phyloP scores from a whole-genome alignment of 2,888 invertebrate species.

The Phania funesta region DNA sequence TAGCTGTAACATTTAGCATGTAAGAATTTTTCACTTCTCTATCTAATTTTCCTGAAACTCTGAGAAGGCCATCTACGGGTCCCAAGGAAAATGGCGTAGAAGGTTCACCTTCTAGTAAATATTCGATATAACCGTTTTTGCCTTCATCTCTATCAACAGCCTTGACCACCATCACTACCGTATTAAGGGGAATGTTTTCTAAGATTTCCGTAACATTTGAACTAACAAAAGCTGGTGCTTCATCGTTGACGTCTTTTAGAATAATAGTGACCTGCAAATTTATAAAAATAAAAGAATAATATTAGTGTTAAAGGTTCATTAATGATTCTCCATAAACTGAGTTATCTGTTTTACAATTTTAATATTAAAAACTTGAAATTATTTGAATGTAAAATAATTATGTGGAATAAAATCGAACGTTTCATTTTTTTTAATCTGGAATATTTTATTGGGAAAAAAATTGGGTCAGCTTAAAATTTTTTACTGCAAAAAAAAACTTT shows the following conservation, averaged over 20 bases:
- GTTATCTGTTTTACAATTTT: too few species aligned
- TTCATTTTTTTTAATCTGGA: too few species aligned
- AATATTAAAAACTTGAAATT: too few species aligned
- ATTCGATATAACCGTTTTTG: constrained; percentile 94
- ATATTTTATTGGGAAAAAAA: too few species aligned
- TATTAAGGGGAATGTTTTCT: constrained; percentile 92
- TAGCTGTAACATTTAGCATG: constrained; percentile 88
- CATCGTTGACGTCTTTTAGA: constrained; percentile 95
- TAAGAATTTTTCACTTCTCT: constrained; percentile 90
- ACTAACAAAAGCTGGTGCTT: constrained; percentile 92
- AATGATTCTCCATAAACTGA: too few species aligned
- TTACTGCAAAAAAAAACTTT: too few species aligned
- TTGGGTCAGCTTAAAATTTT: too few species aligned
- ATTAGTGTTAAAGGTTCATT: neutral
- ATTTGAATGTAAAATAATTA: too few species aligned
- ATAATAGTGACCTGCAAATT: constrained; percentile 90
- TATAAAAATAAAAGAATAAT: neutral
- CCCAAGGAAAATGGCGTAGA: constrained; percentile 89
- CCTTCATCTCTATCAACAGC: constrained; percentile 95
- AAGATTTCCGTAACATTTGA: constrained; percentile 88
- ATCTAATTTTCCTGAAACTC: constrained; percentile 92
- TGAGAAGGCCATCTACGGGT: constrained; percentile 91
- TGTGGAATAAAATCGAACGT: too few species aligned
- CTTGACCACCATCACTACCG: constrained; percentile 93
- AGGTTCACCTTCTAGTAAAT: constrained; percentile 83